These are phyloP conservation scores for Phocides pigmalion DNA, from an alignment of 1,140 invertebrate species.

Conservation along the genomic window DNA sequence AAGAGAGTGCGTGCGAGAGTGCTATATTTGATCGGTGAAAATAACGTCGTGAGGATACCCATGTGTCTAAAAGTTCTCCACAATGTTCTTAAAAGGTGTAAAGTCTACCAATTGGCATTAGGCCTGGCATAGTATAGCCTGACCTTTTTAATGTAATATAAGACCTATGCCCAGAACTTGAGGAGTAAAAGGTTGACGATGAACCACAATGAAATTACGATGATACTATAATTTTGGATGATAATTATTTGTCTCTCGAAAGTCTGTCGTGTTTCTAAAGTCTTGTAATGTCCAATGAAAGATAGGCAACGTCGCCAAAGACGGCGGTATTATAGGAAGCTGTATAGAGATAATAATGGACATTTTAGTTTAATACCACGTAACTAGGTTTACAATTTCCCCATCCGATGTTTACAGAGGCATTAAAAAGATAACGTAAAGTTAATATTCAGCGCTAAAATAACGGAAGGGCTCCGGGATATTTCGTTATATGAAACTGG, in stretches of 20 bases:
- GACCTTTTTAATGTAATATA: too few relatives aligned
- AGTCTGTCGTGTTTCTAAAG: not conserved
- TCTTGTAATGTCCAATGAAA: not conserved
- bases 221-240: too few relatives aligned
- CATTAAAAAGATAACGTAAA: slow-evolving; percentile 30
- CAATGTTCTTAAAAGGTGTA: too few relatives aligned
- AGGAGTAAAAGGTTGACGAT: too few relatives aligned
- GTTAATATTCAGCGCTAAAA: slow-evolving; percentile 22
- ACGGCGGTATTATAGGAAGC: slow-evolving; percentile 24
- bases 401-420: slow-evolving; percentile 18
- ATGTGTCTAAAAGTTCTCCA: too few relatives aligned
- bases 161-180: too few relatives aligned
- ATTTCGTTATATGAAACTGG: slow-evolving; percentile 3
- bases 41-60: too few relatives aligned
- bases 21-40: too few relatives aligned
- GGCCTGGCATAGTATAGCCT: too few relatives aligned
- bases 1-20: too few relatives aligned
- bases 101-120: too few relatives aligned
- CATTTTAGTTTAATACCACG: slow-evolving; percentile 21
- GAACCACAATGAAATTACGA: too few relatives aligned
- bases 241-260: not conserved
- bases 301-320: not conserved
- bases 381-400: slow-evolving; percentile 32
- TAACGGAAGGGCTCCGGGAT: slow-evolving; percentile 8
- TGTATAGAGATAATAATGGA: slow-evolving; percentile 26